Evolutionary conservation across 1,140 invertebrate genomes (phyloP).

Genomic region (Thrips palmi): DNA sequence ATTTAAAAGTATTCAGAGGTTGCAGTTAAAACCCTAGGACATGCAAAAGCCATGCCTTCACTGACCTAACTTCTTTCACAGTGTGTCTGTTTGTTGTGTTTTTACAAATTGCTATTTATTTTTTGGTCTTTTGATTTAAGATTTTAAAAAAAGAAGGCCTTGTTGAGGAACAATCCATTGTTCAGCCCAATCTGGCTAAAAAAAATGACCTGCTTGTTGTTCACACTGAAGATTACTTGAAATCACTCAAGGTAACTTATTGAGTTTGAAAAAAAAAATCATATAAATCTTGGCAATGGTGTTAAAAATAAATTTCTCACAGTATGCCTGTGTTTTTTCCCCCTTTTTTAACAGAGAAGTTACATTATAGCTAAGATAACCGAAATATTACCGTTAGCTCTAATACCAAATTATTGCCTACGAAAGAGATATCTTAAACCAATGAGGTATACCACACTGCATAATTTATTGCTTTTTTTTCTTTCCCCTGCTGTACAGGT

Average conservation of each 20-base stretch:
- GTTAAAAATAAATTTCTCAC: conserved; percentile 12
- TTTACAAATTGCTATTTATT: conserved; percentile 7
- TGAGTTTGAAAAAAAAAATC: conserved; percentile 5
- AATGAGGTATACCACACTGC: conserved; percentile 33
- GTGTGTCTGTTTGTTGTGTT: conserved; percentile 5
- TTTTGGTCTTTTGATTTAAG: conserved; percentile 24
- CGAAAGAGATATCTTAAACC: conserved; percentile 55
- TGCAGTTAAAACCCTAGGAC: too few relatives aligned
- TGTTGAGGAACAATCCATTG: conserved; percentile 30
- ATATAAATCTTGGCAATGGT: neutral
- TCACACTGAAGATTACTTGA: conserved; percentile 52
- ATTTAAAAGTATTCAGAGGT: too few relatives aligned
- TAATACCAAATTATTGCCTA: conserved; percentile 59
- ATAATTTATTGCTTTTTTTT: neutral
- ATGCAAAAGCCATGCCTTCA: too few relatives aligned
- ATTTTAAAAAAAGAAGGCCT: conserved; percentile 32
- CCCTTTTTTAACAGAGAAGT: conserved; percentile 41
- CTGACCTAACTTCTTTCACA: too few relatives aligned
- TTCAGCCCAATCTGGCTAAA: conserved; percentile 45
- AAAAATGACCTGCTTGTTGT: conserved; percentile 48
- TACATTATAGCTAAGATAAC: conserved; percentile 56
- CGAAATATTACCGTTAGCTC: conserved; percentile 51
- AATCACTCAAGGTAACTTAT: conserved; percentile 37
- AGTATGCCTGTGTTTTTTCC: too few relatives aligned
- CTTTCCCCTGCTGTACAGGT: neutral